Evolutionary conservation across 2,888 invertebrate genomes (phyloP), one percentile per base, ranked within the genome.

Genomic region (Meteorus cinctellus): DNA sequence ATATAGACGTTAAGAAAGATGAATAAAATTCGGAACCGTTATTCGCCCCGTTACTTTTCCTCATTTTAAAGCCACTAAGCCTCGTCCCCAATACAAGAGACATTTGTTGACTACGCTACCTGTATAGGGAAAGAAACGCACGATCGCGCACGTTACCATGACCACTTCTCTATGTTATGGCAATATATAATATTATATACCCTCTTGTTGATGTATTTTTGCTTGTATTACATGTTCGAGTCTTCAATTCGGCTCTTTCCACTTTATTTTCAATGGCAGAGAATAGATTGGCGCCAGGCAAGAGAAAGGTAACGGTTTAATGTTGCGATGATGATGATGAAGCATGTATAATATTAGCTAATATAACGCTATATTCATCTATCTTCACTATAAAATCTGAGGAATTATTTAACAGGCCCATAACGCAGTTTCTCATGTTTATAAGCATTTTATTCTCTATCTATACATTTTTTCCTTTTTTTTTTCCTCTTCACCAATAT

Each of bases 1-100:
- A 55, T 77, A 75, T 69, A 6, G n/a, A 62, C 55, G 73, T 75
- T 78, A 81, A 79, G 78, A 78, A 75, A 72, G 19, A 65, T 69
- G 41, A 65, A 79, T 82, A 81, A 81, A 82, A 83, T 82, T 82
- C 75, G 80, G 81, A 55, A 78, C 84, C 84, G 84, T 84, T 84
- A 84, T 74, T 80, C 80, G 83, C 81, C 71, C 84, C 84, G 84
- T 86, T 85, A 85, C 84, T 86, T 84, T 85, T 84, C 84, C 83
- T 85, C 86, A 77, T 85, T 84, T 85, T 79, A 78, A 81, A 78
- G 80, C 29, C 29, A 65, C 70, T 55, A 34, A 72, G 60, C 62
- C 70, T 75, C 71, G 75, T 75, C 66, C 75, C 71, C 75, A 71
- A 75, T 75, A 75, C 59, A 29, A 67, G 74, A 24, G 62, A 62